Base-by-base conservation (phyloP, 2,888 invertebrate genomes). In the Ischnura elegans region DNA sequence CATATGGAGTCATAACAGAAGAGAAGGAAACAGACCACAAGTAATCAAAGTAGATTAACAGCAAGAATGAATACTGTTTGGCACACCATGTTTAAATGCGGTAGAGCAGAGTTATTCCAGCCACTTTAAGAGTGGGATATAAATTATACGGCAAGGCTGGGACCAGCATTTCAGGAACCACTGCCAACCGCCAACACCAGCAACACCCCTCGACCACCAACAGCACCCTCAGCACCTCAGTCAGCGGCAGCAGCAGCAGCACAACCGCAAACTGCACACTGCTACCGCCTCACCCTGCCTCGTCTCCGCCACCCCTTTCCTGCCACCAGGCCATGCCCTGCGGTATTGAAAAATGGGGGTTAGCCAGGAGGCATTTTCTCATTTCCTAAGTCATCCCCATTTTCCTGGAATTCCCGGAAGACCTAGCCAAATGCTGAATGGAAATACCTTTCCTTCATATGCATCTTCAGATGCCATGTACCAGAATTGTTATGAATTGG, bases 171-270 rank as follows among this genome's bases (percentile, higher is more conserved):
- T 90, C 90, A 90, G 90, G 90, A 90, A 90, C 90, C 90, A 90
- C 90, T 90, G 90, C 90, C 90, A 90, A 90, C 90, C 90, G 90
- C 90, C 90, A 90, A 90, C 90, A 90, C 90, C 90, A 90, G 90
- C 90, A 90, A 90, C 90, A 90, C 90, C 90, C 90, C 90, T 90
- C 61, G 90, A 90, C 90, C 90, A 90, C 90, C 90, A 90, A 87
- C 93, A 47, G 46, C 43, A 43, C 95, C 95, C 45, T 95, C 95
- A 76, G 66, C 25, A 61, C 51, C 55, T 76, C 93, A 45, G 87
- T 61, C 93, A 93, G 76, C 94, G 94, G 94, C 94, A 76, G 94
- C 94, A 94, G 93, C 66, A 87, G 95, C 95, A 84, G 95, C 95
- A 43, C 95, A 95, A 94, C 94, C 84, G 93, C 93, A 95, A 45